Conservation (phyloP, 1,140 invertebrate species). For the Drosophila nigromelanica region DNA sequence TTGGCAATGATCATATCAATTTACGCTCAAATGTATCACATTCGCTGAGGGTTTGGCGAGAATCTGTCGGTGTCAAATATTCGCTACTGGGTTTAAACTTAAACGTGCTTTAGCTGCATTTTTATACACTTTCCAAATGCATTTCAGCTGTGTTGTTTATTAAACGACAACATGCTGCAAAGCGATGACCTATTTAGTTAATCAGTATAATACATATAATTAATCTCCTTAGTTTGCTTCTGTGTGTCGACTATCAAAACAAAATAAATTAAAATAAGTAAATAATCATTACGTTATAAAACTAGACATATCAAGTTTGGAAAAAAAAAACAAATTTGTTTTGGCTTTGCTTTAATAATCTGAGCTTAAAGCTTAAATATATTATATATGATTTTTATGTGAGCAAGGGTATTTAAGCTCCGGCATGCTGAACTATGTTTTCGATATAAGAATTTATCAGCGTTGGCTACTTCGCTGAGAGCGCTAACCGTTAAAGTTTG, state of each 20-base stretch:
- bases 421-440: background rate
- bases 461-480: background rate
- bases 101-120: background rate
- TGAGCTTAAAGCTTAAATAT: too few species aligned
- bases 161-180: too few species aligned
- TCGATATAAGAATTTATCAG: background rate
- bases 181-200: too few species aligned
- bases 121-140: background rate
- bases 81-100: background rate
- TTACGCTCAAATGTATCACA: slow-evolving; percentile 4
- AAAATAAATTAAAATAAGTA: background rate
- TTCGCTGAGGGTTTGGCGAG: slow-evolving; percentile 9
- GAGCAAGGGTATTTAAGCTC: background rate
- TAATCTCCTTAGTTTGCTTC: too few species aligned
- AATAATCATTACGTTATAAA: too few species aligned
- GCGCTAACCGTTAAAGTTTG: slow-evolving; percentile 28
- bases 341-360: too few species aligned
- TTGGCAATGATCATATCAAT: slow-evolving; percentile 30
- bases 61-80: background rate
- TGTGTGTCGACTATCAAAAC: too few species aligned
- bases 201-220: too few species aligned
- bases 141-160: too few species aligned
- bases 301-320: too few species aligned
- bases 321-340: too few species aligned
- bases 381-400: too few species aligned